Evolutionary conservation across 2,888 invertebrate species (phyloP).

Genomic region (Pheosia tremula): DNA sequence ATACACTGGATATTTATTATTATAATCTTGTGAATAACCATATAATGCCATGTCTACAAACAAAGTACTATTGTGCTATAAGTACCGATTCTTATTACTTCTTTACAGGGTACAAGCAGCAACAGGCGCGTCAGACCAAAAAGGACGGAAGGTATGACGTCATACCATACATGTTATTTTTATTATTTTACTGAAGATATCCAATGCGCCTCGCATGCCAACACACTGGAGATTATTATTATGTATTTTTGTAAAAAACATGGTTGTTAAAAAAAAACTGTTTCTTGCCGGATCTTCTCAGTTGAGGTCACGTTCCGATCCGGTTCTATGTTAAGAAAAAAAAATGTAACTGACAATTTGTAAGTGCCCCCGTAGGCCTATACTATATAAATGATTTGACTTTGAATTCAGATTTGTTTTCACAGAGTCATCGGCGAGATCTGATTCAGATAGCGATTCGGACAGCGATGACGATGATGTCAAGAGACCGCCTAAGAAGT

Average conservation of each 20-base stretch:
- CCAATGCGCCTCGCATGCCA: too few relatives aligned
- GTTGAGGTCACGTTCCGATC: too few relatives aligned
- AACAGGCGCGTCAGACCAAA: constrained; percentile 70
- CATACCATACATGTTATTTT: not conserved
- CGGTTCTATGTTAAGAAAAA: too few relatives aligned
- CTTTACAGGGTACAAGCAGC: constrained; percentile 77
- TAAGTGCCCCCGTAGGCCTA: too few relatives aligned
- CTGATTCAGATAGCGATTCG: constrained; percentile 79
- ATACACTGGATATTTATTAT: too few relatives aligned
- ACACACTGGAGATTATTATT: too few relatives aligned
- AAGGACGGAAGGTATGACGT: constrained; percentile 66
- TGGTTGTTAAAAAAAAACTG: too few relatives aligned
- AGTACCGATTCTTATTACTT: constrained; percentile 12
- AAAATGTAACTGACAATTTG: constrained; percentile 10
- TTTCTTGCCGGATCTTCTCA: too few relatives aligned
- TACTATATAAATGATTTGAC: too few relatives aligned
- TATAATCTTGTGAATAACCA: not conserved
- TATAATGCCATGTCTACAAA: not conserved
- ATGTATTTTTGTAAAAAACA: too few relatives aligned
- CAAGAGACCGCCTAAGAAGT: constrained; percentile 71
- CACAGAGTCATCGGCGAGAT: constrained; percentile 72
- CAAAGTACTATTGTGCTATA: too few relatives aligned
- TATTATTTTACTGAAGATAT: constrained; percentile 6
- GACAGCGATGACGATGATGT: constrained; percentile 80
- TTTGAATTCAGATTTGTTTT: constrained; percentile 12